Conservation (phyloP, 1,140 invertebrate species). For the Chymomyza costata region DNA sequence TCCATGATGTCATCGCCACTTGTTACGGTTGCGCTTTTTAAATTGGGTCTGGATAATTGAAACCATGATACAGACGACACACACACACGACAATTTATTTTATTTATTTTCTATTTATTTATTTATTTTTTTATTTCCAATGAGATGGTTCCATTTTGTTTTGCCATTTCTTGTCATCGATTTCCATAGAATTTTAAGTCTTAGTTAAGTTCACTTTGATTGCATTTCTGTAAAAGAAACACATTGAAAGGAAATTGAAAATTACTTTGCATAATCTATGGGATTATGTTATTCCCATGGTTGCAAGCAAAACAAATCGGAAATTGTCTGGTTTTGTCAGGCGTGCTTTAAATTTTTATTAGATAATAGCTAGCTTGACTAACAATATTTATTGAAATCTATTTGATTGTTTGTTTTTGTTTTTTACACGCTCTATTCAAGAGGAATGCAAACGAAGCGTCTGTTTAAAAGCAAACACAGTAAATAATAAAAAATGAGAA, state of each 20-base stretch:
- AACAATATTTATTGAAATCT: constrained; percentile 2
- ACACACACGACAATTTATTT: background rate
- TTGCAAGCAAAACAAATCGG: constrained; percentile 11
- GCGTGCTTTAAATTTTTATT: constrained; percentile 44
- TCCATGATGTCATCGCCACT: constrained; percentile 40
- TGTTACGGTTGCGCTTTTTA: constrained; percentile 14
- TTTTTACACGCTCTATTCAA: constrained; percentile 20
- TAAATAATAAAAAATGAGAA: too few relatives aligned
- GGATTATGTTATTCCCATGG: too few relatives aligned
- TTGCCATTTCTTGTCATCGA: too few relatives aligned
- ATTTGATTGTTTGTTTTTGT: too few relatives aligned
- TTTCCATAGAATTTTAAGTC: too few relatives aligned
- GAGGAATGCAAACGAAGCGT: constrained; percentile 33
- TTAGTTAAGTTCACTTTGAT: too few relatives aligned
- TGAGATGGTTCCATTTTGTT: background rate
- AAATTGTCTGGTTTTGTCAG: constrained; percentile 17
- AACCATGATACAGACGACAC: background rate
- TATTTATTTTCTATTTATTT: too few relatives aligned
- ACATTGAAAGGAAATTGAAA: too few relatives aligned
- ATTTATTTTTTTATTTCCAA: too few relatives aligned
- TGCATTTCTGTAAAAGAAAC: too few relatives aligned
- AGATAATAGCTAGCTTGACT: background rate
- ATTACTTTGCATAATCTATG: too few relatives aligned
- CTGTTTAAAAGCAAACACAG: too few relatives aligned
- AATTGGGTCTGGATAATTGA: constrained; percentile 3